phyloP scores from a whole-genome alignment of 2,797 vertebrate species.

The Columba guinea region DNA sequence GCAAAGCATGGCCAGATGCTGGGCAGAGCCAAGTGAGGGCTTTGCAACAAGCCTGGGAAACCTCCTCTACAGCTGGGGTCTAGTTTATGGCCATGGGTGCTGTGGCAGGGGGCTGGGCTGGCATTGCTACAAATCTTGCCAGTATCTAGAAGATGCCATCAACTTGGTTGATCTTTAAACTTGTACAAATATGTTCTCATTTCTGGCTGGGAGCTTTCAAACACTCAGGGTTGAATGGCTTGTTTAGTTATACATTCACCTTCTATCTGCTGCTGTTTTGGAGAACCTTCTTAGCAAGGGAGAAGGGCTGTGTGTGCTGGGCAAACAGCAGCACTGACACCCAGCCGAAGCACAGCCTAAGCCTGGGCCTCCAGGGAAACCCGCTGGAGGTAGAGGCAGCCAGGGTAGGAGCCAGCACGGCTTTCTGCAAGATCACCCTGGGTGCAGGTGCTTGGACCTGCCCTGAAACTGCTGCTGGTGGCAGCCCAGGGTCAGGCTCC shows the following conservation, averaged over 20 bases:
- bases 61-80: background rate
- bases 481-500: background rate
- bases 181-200: background rate
- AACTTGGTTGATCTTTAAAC: background rate
- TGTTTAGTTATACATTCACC: background rate
- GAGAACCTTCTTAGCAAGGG: background rate
- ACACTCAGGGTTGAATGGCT: background rate
- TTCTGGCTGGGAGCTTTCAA: background rate
- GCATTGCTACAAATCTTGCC: background rate
- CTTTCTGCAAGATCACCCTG: background rate
- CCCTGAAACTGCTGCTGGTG: background rate
- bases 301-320: background rate
- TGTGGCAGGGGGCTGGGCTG: background rate
- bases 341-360: background rate
- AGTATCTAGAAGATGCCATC: background rate
- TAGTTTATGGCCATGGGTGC: background rate
- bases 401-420: background rate
- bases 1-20: background rate
- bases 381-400: background rate
- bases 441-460: background rate
- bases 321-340: background rate
- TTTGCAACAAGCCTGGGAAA: slow-evolving; percentile 28
- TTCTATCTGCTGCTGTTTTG: background rate
- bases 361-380: background rate
- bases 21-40: background rate